A percentile compares a stretch with the other conserved stretches of the same genome.
Evolutionary conservation across 2,113 vertebrate genomes (phyloP).

Genomic region (Tonatia bakeri): DNA sequence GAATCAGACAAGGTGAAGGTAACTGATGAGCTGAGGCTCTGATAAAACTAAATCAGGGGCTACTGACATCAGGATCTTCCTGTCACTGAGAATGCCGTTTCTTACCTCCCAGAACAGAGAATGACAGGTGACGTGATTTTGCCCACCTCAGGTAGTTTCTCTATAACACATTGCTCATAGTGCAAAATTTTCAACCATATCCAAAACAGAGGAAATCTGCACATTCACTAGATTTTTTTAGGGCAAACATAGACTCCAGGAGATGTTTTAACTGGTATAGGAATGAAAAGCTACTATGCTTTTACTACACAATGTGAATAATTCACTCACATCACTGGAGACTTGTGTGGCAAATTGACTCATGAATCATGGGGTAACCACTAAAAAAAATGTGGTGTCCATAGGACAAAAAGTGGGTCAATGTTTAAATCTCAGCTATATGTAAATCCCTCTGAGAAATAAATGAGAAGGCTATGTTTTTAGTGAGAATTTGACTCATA

Average conservation of each 20-base stretch:
- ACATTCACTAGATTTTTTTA: neutral
- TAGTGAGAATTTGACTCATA: conserved; percentile 1
- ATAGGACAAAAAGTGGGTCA: conserved; percentile 39
- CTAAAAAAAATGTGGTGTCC: conserved; percentile 51
- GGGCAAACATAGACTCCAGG: neutral
- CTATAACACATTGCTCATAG: conserved; percentile 22
- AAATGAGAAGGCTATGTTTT: conserved; percentile 22
- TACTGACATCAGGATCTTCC: neutral
- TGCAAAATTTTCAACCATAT: neutral
- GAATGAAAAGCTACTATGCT: conserved; percentile 72
- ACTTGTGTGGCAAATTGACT: conserved; percentile 73
- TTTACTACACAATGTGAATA: conserved; percentile 70
- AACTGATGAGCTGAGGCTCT: conserved; percentile 14
- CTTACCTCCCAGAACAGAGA: neutral
- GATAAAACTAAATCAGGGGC: neutral
- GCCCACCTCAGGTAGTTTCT: conserved; percentile 31
- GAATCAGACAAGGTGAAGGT: conserved; percentile 12
- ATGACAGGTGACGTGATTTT: neutral
- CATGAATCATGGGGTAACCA: conserved; percentile 73
- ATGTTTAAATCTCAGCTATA: conserved; percentile 29
- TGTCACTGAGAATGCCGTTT: neutral
- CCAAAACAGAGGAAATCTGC: conserved; percentile 42
- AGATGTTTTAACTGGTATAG: conserved; percentile 72
- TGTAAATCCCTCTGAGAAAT: conserved; percentile 32
- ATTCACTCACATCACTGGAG: conserved; percentile 74